phyloP scores from a whole-genome alignment of 2,113 vertebrate genomes.

The Notiomystis cincta region DNA sequence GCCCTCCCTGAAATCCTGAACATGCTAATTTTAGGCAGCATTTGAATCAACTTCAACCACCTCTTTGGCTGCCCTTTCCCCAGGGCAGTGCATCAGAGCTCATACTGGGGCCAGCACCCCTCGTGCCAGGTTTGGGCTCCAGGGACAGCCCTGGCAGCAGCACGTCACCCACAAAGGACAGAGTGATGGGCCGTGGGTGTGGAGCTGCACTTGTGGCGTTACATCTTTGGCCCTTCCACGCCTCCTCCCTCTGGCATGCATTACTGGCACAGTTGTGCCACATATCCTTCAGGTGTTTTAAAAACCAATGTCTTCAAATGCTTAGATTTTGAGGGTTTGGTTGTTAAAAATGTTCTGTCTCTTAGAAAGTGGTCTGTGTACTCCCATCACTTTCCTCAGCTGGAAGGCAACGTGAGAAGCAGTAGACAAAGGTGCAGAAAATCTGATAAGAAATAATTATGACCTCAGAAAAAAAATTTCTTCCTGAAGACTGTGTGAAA shows the following conservation, averaged over 20 bases:
- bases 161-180: background rate
- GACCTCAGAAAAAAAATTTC: background rate
- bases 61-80: background rate
- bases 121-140: background rate
- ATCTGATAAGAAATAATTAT: constrained; percentile 7
- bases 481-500: background rate
- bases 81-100: background rate
- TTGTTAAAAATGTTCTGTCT: background rate
- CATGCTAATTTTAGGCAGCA: background rate
- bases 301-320: accelerated
- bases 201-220: background rate
- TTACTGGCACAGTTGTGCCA: background rate
- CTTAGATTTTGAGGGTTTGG: accelerated
- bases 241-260: background rate
- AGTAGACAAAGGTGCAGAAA: background rate
- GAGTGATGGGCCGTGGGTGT: accelerated
- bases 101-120: background rate
- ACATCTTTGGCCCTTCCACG: background rate
- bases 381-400: background rate
- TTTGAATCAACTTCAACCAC: background rate
- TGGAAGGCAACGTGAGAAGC: background rate
- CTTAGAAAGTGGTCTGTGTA: background rate
- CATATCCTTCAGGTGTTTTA: background rate
- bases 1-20: background rate
- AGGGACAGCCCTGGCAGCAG: background rate